Evolutionary conservation across 2,113 vertebrate species (phyloP).

Genomic region (Aldabrachelys gigantea): DNA sequence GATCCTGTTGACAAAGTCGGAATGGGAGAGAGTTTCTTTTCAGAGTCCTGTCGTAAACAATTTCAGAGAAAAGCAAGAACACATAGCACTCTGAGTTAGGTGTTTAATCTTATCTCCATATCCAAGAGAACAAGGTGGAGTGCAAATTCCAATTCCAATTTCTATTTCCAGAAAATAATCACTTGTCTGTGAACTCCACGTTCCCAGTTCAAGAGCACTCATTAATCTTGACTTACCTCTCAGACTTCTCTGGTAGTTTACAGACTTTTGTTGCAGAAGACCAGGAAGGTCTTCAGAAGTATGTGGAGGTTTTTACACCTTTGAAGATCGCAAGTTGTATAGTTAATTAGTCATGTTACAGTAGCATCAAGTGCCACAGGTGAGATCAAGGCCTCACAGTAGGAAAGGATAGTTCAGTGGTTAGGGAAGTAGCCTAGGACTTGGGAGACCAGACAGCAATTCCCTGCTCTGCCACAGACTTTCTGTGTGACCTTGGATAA

Average conservation of each 20-base stretch:
- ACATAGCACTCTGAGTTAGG: not conserved
- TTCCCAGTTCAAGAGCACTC: not conserved
- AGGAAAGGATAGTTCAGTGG: no score
- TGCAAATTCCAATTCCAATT: not conserved
- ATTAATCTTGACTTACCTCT: not conserved
- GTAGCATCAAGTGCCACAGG: not conserved
- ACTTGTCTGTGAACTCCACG: not conserved
- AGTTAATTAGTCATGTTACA: not conserved
- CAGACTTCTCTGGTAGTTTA: not conserved
- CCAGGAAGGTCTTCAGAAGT: not conserved
- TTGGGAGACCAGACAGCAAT: not conserved
- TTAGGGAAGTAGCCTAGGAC: not conserved
- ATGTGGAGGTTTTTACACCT: not conserved
- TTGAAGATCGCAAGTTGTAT: not conserved
- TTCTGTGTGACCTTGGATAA: not conserved
- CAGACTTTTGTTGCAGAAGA: not conserved
- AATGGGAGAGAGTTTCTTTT: not conserved
- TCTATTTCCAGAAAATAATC: not conserved
- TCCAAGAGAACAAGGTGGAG: not conserved
- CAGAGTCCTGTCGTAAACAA: constrained; percentile 18
- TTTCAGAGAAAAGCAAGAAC: not conserved
- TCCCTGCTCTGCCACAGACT: not conserved
- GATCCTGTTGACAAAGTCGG: not conserved
- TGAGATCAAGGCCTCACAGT: not conserved
- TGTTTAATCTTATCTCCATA: not conserved